Base-by-base conservation (phyloP, 2,888 invertebrate genomes). In the Scaptodrosophila latifasciaeformis region DNA sequence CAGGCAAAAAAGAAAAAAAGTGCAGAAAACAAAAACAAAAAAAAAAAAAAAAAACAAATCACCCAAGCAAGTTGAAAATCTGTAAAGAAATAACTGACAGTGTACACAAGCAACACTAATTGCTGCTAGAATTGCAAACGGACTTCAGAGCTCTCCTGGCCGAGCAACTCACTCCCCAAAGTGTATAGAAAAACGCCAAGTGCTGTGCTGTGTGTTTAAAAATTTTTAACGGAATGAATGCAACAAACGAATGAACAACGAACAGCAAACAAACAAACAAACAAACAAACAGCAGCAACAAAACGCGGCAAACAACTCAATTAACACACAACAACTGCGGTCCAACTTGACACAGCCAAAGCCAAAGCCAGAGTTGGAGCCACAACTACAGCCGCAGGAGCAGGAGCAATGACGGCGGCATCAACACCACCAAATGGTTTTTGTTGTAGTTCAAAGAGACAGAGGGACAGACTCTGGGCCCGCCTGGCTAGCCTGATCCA, bases 81-180 rank as follows among this genome's bases (percentile, higher is more conserved):
- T 54, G 59, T 63, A 49, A 37, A 60, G 59, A 63, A 63, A 56
- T 56, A 66, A 64, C 59, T 71, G 71, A 63, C 69, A 60, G 57
- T 60, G 63, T 55, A 57, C 53, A 75, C 64, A 64, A 60, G 57
- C 72, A 76, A 59, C 72, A 64, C 76, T 76, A 71, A 76, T 71
- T 71, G 71, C 72, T 60, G 66, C n/a, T 63, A 66, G 66, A 65
- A 68, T 62, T 62, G 71, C 68, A 57, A 67, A 53, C 61, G 55
- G 34, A 50, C 51, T 29, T n/a, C n/a, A n/a, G n/a, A n/a, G n/a
- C 52, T 48, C 31, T 46, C 13, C 40, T 9, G 24, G 18, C n/a
- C n/a, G 30, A 44, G 13, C 24, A 17, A 24, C 21, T 21, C 46
- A 12, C 29, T 42, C 21, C 43, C 49, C 48, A 62, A n/a, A n/a